Evolutionary conservation across 2,113 vertebrate species (phyloP).

Genomic region (Etheostoma spectabile): DNA sequence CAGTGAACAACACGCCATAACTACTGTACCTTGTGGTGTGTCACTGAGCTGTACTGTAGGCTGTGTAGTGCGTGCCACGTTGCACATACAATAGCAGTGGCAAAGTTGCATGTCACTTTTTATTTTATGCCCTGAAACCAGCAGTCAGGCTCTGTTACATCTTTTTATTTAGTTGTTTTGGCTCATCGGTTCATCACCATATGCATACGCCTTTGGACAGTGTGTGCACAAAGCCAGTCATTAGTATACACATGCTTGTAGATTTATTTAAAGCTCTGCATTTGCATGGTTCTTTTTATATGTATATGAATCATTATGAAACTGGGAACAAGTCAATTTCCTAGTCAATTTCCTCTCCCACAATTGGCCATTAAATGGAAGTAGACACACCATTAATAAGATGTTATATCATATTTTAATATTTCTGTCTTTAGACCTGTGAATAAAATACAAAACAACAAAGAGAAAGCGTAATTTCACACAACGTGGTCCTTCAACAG

Average conservation of each 20-base stretch:
- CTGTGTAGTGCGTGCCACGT: slow-evolving; percentile 54
- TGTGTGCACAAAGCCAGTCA: neutral
- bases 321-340: neutral
- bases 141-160: neutral
- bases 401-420: neutral
- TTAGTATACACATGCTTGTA: neutral
- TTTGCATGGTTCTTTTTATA: neutral
- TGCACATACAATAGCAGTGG: neutral
- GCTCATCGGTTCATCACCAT: neutral
- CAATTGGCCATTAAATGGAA: neutral
- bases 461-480: too few species aligned
- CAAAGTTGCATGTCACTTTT: neutral
- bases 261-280: neutral
- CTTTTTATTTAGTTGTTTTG: neutral
- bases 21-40: slow-evolving; percentile 53
- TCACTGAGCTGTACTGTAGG: slow-evolving; percentile 10
- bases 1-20: slow-evolving; percentile 39
- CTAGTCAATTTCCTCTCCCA: neutral
- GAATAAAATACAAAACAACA: too few species aligned
- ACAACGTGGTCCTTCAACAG: too few species aligned
- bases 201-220: neutral
- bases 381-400: neutral
- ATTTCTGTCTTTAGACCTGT: too few species aligned
- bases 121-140: neutral
- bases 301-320: neutral